Base-by-base conservation (phyloP, 2,113 vertebrate species). In the Gambusia affinis region DNA sequence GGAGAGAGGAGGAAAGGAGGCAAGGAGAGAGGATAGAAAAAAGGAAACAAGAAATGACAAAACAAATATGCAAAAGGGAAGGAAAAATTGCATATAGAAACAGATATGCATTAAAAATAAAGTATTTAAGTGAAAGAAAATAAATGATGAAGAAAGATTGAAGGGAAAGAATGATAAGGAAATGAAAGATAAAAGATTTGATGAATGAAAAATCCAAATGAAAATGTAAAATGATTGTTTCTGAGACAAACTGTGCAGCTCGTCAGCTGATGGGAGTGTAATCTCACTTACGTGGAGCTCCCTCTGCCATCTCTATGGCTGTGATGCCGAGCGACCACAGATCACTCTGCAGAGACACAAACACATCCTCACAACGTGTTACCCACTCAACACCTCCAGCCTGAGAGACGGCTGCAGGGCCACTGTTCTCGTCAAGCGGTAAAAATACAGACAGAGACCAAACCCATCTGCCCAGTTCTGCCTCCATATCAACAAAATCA, bases 241-340 rank as follows among this genome's bases (percentile, higher is more conserved):
- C 12, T 10, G 0, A 67, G 76, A 82, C 61, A 75, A 74, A 82
- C 24, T 79, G 79, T 60, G 24, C 69, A 57, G 28, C 37, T 67
- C 22, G 63, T 85, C 69, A 15, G 12, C 72, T 72, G n/a, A 29
- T 47, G 11, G 12, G 1, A 42, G 64, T 29, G 3, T 11, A 42
- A 63, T 37, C 39, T 67, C 92, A 97, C 97, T 98, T 95, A 99
- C 98, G 98, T 79, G 98, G 98, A 54, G 97, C 97, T 61, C 98
- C 98, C 94, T 99, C 98, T 1, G 98, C 98, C 98, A 99, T 99
- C 92, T 99, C 98, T 0, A 99, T 97, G 29, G 98, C 98, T 0
- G 98, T 99, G 94, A 99, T 98, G 74, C 98, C 97, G 88, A 99
- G 89, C 33, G 98, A 99, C 97, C 97, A 99, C 94, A 99, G 76